A percentile compares a stretch with the other conserved stretches of the same genome.
phyloP scores from a whole-genome alignment of 2,888 invertebrate species.

The Drosophila falleni region DNA sequence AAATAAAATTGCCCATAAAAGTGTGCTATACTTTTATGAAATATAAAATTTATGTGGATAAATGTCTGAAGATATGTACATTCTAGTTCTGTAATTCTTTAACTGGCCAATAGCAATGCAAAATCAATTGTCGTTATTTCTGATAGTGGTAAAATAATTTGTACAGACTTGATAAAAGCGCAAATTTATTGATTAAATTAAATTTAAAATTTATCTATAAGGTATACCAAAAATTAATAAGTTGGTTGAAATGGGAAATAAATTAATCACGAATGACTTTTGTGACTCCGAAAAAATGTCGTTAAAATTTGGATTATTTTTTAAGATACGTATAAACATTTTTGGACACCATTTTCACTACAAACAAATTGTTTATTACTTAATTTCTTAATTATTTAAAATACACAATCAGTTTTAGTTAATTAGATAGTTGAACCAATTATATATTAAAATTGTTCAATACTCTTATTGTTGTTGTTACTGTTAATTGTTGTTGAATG shows the following conservation, averaged over 20 bases:
- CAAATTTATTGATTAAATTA: neutral
- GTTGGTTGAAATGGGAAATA: too few relatives aligned
- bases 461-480: conserved; percentile 50
- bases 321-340: neutral
- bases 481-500: conserved; percentile 60
- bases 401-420: conserved; percentile 6
- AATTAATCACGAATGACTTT: too few relatives aligned
- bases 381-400: conserved; percentile 13
- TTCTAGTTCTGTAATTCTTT: too few relatives aligned
- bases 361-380: neutral
- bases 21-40: conserved; percentile 2
- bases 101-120: too few relatives aligned
- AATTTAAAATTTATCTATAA: neutral
- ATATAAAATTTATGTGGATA: neutral
- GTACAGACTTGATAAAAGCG: too few relatives aligned
- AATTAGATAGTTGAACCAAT: neutral
- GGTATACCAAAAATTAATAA: too few relatives aligned
- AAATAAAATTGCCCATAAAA: neutral
- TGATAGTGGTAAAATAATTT: neutral
- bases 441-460: conserved; percentile 24
- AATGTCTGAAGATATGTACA: too few relatives aligned
- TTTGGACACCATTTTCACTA: neutral
- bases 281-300: too few relatives aligned
- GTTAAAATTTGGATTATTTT: neutral
- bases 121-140: neutral